Percentiles rank a stretch among this genome's conserved stretches.
These are phyloP conservation scores for Oikopleura dioica DNA, from an alignment of 23 tunicate species.

Conservation along the genomic window DNA sequence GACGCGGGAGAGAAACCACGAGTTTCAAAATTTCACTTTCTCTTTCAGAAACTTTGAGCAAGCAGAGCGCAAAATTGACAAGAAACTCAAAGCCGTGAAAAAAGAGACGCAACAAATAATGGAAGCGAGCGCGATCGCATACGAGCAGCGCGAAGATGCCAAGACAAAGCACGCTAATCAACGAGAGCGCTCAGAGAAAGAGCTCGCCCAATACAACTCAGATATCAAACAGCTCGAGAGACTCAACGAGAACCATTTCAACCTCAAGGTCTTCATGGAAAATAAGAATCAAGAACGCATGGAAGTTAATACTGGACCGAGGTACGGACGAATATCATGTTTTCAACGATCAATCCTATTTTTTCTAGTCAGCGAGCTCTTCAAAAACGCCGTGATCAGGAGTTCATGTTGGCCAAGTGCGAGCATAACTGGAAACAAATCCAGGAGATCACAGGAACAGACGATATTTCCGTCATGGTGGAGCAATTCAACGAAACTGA, in stretches of 20 bases:
- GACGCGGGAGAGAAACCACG: too few relatives aligned
- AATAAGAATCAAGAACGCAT: background rate
- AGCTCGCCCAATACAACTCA: background rate
- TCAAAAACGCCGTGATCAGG: background rate
- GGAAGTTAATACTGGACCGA: background rate
- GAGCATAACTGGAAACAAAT: background rate
- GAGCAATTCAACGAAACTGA: background rate
- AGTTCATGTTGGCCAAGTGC: background rate
- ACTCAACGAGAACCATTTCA: background rate
- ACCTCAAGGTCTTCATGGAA: background rate
- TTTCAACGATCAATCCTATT: too few relatives aligned
- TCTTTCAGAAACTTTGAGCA: background rate
- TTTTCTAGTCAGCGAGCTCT: too few relatives aligned
- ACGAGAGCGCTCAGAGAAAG: background rate
- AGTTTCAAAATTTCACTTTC: background rate
- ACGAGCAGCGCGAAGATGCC: slow-evolving; percentile 3
- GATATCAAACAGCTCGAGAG: background rate
- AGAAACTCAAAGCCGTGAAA: background rate
- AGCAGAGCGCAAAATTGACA: background rate
- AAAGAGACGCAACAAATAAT: background rate
- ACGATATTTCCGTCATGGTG: background rate
- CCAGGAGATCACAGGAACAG: background rate
- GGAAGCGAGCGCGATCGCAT: background rate
- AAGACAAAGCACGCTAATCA: background rate
- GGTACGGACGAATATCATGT: background rate